A percentile compares a stretch with the other conserved stretches of the same genome.
Conservation (phyloP, 1,140 invertebrate species). For the Paralvinella palmiformis region DNA sequence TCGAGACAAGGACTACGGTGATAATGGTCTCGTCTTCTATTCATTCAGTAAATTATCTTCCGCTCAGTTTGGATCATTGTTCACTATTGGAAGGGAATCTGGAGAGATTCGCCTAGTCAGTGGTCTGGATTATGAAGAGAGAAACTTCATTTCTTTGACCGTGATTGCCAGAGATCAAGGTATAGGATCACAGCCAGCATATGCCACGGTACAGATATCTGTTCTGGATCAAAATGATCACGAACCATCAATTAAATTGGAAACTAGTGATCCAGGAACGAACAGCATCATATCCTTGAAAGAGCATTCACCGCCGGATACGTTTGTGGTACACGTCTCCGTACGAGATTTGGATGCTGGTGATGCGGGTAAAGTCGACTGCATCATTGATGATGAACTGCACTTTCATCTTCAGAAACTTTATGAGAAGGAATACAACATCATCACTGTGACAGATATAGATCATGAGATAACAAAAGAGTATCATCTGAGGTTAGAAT, state of each 20-base stretch:
- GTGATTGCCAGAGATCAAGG: slow-evolving; percentile 12
- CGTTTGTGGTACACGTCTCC: slow-evolving; percentile 17
- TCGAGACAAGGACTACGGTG: background rate
- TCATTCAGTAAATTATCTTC: background rate
- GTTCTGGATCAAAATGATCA: slow-evolving; percentile 59
- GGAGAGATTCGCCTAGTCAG: background rate
- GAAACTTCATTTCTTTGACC: background rate
- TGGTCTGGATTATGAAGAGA: slow-evolving; percentile 6
- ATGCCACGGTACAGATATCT: slow-evolving; percentile 1
- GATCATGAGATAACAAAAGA: slow-evolving; percentile 77
- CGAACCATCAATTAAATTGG: slow-evolving; percentile 54
- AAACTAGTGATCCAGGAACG: slow-evolving; percentile 1
- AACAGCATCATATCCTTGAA: background rate
- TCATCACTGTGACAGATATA: slow-evolving; percentile 71
- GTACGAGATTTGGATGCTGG: slow-evolving; percentile 12
- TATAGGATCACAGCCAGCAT: background rate
- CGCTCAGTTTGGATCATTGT: background rate
- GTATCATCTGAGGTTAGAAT: slow-evolving; percentile 61
- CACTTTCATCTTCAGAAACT: slow-evolving; percentile 5
- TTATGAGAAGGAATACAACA: slow-evolving; percentile 52
- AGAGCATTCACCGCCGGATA: slow-evolving; percentile 2
- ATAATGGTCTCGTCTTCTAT: background rate
- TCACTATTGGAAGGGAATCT: background rate
- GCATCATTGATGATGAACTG: slow-evolving; percentile 19
- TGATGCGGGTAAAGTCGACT: slow-evolving; percentile 10